Evolutionary conservation across 2,113 vertebrate genomes (phyloP), one percentile per base, ranked within the genome.

Genomic region (Panthera leo): DNA sequence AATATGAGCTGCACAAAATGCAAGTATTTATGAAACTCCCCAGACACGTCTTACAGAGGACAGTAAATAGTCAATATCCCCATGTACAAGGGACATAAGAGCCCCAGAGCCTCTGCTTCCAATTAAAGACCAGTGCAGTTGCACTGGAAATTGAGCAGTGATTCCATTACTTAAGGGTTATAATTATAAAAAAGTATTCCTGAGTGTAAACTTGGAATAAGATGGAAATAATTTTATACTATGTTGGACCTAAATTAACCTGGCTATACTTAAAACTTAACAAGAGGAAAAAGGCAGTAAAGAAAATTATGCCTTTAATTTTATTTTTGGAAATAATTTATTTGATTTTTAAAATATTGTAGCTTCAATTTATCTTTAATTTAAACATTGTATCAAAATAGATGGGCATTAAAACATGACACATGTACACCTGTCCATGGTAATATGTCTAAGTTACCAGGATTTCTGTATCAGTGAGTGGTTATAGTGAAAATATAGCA

Each of bases 191-290:
- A 95, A 84, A 34, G 5, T 93, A 89, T 95, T 84, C 89, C 65
- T 75, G 27, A 83, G 31, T 70, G 73, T 63, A 95, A 97, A 97
- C 84, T 86, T 98, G 71, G 34, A 95, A 89, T 93, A 87, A 85
- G 42, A 73, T 83, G 87, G 76, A 97, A 97, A 96, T n/a, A 94
- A 96, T 92, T 75, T 91, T 92, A 86, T 73, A 55, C 19, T n/a
- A 89, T 15, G 3, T 71, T 73, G 27, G 45, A 65, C 55, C 58
- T 80, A 63, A 96, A 87, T 93, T 85, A 91, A 94, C 55, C 34
- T 96, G 51, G 29, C 23, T 70, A 34, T 76, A 75, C 48, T 82
- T 88, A 90, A 92, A 95, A 48, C 36, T 96, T 63, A 9, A 39
- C 75, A 76, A 85, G 73, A 63, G 45, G 73, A 42, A 5, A 51